Evolutionary conservation across 2,797 vertebrate species (phyloP).

Genomic region (Odontamblyopus rebecca): DNA sequence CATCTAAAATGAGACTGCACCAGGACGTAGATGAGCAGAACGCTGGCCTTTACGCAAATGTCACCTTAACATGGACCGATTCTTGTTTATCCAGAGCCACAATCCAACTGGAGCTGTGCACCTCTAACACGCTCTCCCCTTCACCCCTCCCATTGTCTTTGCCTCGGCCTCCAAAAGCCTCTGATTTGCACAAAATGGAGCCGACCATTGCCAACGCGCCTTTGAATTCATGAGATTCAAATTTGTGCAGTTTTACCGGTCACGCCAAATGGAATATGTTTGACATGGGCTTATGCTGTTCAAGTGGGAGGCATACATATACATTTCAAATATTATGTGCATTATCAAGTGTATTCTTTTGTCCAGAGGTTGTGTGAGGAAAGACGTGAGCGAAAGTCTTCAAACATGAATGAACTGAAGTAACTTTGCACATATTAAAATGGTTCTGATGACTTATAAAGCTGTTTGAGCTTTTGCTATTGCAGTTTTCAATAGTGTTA

Average conservation of each 20-base stretch:
- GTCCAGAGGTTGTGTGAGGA: neutral
- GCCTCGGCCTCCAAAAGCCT: conserved; percentile 14
- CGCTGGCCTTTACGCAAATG: conserved; percentile 1
- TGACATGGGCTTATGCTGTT: conserved; percentile 21
- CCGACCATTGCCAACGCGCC: conserved; percentile 20
- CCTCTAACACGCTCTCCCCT: neutral
- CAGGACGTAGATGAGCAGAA: neutral
- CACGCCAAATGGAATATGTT: conserved; percentile 34
- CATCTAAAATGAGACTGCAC: neutral
- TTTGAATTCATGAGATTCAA: conserved; percentile 25
- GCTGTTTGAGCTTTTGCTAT: no score
- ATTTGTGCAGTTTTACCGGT: conserved; percentile 7
- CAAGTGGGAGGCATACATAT: conserved; percentile 10
- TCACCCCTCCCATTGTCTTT: conserved; percentile 6
- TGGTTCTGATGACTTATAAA: no score
- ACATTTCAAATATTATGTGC: conserved; percentile 22
- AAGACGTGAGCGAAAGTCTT: neutral
- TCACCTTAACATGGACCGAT: neutral
- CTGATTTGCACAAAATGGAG: conserved; percentile 15
- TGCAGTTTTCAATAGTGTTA: no score
- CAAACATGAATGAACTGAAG: no score
- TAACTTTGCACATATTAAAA: no score
- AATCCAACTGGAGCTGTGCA: conserved; percentile 24
- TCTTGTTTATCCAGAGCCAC: neutral
- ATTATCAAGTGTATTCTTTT: conserved; percentile 21